phyloP scores from a whole-genome alignment of 2,797 vertebrate genomes.

The Diceros bicornis region DNA sequence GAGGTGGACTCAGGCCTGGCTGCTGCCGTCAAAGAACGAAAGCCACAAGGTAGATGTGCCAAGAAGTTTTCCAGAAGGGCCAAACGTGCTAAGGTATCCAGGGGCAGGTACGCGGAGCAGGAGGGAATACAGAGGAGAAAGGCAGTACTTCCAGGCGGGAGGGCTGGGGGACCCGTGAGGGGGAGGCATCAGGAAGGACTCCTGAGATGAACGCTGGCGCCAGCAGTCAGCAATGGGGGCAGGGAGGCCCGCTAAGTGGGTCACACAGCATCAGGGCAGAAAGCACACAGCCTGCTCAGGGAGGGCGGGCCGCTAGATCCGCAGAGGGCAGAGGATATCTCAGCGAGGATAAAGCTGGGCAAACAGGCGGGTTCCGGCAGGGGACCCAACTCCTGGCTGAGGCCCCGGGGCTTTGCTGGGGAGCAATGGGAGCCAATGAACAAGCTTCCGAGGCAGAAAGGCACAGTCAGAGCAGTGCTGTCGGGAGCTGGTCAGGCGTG shows the following conservation, averaged over 20 bases:
- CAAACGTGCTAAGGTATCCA: accelerated
- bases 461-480: background rate
- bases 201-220: background rate
- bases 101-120: background rate
- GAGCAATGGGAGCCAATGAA: accelerated
- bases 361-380: background rate
- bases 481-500: accelerated
- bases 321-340: background rate
- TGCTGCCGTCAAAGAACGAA: background rate
- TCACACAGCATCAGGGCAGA: background rate
- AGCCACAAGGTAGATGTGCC: background rate
- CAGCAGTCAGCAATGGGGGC: background rate
- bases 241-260: background rate
- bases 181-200: background rate
- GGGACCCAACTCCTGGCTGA: background rate
- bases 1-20: background rate
- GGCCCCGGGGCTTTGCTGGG: too few relatives aligned
- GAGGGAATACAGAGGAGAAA: too few relatives aligned
- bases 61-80: background rate
- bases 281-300: background rate
- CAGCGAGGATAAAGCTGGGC: background rate
- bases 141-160: background rate
- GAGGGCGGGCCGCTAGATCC: background rate
- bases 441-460: accelerated
- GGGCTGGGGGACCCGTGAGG: accelerated